Base-by-base conservation (phyloP, 2,797 vertebrate genomes). In the Pseudocheirus occidentalis region DNA sequence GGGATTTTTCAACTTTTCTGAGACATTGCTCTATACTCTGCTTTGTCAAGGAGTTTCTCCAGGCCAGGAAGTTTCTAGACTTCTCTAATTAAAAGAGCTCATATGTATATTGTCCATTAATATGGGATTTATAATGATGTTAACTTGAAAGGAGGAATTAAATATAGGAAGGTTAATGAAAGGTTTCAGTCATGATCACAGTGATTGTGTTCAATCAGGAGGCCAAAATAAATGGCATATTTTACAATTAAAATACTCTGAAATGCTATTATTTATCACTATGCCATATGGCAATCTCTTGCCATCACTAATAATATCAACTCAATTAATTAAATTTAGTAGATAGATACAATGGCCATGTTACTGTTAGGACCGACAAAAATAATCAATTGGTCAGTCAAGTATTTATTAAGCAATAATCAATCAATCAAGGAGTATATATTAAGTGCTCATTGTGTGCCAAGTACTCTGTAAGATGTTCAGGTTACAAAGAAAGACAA, bases 101-200 rank as follows among this genome's bases (percentile, higher is more conserved):
- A 24, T 31, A 21, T 89, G 52, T 92, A 92, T 96, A 97, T 97
- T 98, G 96, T 96, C 96, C 92, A 14, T 73, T 57, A 95, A 93
- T 95, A 96, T 66, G 89, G 95, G 93, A 92, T 97, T 96, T 98
- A 97, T 96, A 98, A 97, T 95, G 96, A 95, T 97, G 95, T 97
- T 98, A 98, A 97, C 97, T 97, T 94, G 97, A 98, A 97, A 97
- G 93, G 98, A 96, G 97, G 97, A 98, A 98, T 98, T 98, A 98
- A 98, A 98, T 95, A 98, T 97, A 98, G 97, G 97, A 97, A 98
- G 97, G 98, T 98, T 98, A 98, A 98, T 98, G 97, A 98, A 98
- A 98, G 97, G 97, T 98, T 98, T 98, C 97, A 97, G 96, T 98
- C 97, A 96, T 94, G 97, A 98, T 98, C 98, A 97, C 92, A 94